Evolutionary conservation across 2,797 vertebrate species (phyloP).

Genomic region (Syngnathus rostellatus): DNA sequence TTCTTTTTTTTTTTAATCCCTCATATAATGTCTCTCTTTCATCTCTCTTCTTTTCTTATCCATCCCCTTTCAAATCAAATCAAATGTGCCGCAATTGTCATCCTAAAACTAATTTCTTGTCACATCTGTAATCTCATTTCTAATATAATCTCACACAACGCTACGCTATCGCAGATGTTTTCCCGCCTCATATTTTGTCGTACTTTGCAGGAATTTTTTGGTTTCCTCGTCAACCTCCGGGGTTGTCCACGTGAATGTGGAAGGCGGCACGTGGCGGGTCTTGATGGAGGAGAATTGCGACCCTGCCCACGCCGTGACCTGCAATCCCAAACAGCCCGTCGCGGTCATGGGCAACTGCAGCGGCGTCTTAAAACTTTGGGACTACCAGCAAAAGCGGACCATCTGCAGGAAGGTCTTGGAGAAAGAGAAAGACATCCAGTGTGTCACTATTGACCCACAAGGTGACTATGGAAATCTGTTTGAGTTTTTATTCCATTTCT

Average conservation of each 20-base stretch:
- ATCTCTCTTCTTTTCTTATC: neutral
- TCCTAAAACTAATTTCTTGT: neutral
- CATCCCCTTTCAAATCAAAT: no score
- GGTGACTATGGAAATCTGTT: slow-evolving; percentile 58
- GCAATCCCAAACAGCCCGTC: slow-evolving; percentile 72
- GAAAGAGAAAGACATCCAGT: slow-evolving; percentile 66
- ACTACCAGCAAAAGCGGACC: slow-evolving; percentile 66
- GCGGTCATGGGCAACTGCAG: slow-evolving; percentile 73
- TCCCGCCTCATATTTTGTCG: no score
- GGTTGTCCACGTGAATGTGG: slow-evolving; percentile 69
- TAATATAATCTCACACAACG: neutral
- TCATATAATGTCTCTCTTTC: neutral
- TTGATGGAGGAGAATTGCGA: slow-evolving; percentile 68
- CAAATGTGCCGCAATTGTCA: no score
- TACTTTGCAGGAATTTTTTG: slow-evolving; percentile 77
- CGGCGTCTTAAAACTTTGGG: slow-evolving; percentile 81
- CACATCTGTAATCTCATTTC: neutral
- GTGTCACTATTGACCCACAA: slow-evolving; percentile 77
- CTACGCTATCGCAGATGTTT: neutral
- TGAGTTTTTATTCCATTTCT: neutral
- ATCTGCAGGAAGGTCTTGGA: slow-evolving; percentile 72
- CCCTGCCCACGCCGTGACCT: slow-evolving; percentile 73
- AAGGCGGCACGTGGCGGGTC: slow-evolving; percentile 53
- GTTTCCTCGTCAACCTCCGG: slow-evolving; percentile 72
- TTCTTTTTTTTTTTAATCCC: neutral